Base-by-base conservation (phyloP, 2,888 invertebrate genomes). In the Eristalinus aeneus region DNA sequence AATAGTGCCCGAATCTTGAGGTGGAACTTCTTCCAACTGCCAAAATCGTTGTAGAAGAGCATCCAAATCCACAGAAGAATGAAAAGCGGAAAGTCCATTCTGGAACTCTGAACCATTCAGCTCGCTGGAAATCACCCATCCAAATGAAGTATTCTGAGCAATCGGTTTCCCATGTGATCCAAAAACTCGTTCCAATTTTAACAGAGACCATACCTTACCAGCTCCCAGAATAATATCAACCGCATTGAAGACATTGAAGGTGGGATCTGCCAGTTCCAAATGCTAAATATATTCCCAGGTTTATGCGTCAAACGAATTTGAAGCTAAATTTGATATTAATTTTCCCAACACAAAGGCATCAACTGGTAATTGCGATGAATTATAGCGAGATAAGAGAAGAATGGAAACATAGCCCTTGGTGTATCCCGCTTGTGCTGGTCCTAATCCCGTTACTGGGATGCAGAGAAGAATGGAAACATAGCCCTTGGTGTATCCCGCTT, bases 201-300 rank as follows among this genome's bases (percentile, higher is more conserved):
- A 67, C 16, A 88, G 77, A 10, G 68, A 71, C 75, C 75, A 86
- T 22, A 63, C 39, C 84, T 75, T 69, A n/a, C 78, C 77, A 34
- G 77, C 78, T 53, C 87, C 85, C 46, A 88, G 61, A 9, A 87
- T 76, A 23, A 87, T 32, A 31, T 87, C 85, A 74, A 88, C 60
- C 9, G 60, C 32, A 46, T 72, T 63, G 60, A 75, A 53, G 12
- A 75, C 72, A 74, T 79, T 79, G 46, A 82, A 85, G 20, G 60
- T 54, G 34, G 84, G 87, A 79, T 88, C 82, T 39, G 82, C 87
- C 32, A 88, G 53, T 36, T 67, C 36, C n/a, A 83, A 34, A 9
- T 71, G 23, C 5, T 34, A 23, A 16, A 86, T 32, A 64, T 82
- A 54, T 9, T 36, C 27, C 27, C 27, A 27, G 27, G 46, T 58